Conservation (phyloP, 2,797 vertebrate species). For the Sphenopsis melanotis region DNA sequence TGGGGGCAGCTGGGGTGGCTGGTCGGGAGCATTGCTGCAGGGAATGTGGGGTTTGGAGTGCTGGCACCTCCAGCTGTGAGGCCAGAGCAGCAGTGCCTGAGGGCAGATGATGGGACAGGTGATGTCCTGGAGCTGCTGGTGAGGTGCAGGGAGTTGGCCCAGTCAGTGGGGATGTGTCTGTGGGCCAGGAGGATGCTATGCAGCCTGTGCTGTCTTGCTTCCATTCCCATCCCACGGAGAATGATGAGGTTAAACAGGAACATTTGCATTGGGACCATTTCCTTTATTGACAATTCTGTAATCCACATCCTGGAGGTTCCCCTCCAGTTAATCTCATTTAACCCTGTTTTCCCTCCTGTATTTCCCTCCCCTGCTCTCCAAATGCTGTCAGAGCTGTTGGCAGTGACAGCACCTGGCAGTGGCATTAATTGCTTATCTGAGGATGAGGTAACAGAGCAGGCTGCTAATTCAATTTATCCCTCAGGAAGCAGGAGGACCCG, state of each 20-base stretch:
- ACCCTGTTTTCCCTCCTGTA: conserved; percentile 3
- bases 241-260: background rate
- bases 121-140: background rate
- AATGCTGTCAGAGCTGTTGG: conserved; percentile 45
- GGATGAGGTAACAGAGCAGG: conserved; percentile 60
- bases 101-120: background rate
- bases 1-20: background rate
- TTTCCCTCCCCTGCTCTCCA: conserved; percentile 2
- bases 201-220: background rate
- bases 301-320: background rate
- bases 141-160: background rate
- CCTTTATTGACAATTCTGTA: background rate
- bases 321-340: conserved; percentile 34
- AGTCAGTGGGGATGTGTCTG: background rate
- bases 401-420: conserved; percentile 59
- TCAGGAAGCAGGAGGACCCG: conserved; percentile 55
- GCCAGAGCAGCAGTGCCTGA: background rate
- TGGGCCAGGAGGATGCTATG: background rate
- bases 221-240: background rate
- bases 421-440: conserved; percentile 71
- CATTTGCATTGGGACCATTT: background rate
- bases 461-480: conserved; percentile 73
- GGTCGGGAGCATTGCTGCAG: accelerated
- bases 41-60: background rate
- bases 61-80: background rate